phyloP scores from a whole-genome alignment of 2,888 invertebrate species.

The Drosophila rubida region DNA sequence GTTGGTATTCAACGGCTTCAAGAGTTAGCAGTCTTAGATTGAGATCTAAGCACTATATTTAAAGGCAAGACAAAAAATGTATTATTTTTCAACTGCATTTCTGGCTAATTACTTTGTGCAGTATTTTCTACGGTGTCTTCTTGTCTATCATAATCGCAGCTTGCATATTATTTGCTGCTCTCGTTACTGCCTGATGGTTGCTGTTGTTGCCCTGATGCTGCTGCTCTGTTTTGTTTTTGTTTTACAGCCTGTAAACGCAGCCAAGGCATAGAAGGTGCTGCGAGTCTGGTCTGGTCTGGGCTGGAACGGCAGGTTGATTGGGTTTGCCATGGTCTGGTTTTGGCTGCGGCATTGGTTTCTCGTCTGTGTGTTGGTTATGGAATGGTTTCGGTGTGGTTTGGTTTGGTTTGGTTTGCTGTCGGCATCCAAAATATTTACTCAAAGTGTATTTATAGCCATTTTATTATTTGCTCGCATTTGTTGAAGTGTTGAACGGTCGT shows the following conservation, averaged over 20 bases:
- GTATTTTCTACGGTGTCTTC: no score
- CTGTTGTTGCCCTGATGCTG: slow-evolving; percentile 40
- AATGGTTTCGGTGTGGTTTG: slow-evolving; percentile 7
- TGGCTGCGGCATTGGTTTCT: slow-evolving; percentile 3
- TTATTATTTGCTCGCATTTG: slow-evolving; percentile 61
- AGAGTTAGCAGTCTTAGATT: not conserved
- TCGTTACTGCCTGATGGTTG: slow-evolving; percentile 7
- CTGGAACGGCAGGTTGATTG: slow-evolving; percentile 17
- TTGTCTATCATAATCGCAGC: not conserved
- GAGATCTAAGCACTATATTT: no score
- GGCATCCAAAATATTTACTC: slow-evolving; percentile 61
- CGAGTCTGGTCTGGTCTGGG: no score
- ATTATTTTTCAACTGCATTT: no score
- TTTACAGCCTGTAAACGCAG: slow-evolving; percentile 16
- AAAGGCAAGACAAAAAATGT: no score
- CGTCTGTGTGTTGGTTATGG: slow-evolving; percentile 1
- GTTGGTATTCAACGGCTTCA: not conserved
- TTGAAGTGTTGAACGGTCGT: slow-evolving; percentile 44
- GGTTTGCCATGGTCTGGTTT: slow-evolving; percentile 6
- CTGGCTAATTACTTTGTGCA: no score
- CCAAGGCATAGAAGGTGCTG: not conserved
- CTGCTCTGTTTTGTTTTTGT: slow-evolving; percentile 35
- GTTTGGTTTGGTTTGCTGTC: slow-evolving; percentile 16
- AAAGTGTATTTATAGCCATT: slow-evolving; percentile 67
- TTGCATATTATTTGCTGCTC: not conserved